Evolutionary conservation across 1,140 invertebrate genomes (phyloP).

Genomic region (Hyles euphorbiae): DNA sequence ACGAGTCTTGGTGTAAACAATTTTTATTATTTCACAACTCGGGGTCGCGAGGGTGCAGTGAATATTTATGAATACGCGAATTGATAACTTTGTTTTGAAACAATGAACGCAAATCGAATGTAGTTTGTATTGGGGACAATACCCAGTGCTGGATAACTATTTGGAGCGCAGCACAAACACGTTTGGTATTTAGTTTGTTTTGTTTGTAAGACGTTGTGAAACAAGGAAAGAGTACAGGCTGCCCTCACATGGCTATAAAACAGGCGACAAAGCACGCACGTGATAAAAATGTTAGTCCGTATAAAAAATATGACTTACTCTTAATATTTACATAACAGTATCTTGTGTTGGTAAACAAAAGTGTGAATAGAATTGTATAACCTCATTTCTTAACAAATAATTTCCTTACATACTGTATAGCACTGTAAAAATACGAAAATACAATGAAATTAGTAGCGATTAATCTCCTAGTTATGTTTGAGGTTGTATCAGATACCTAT

Average conservation of each 20-base stretch:
- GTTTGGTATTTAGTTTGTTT: slow-evolving; percentile 19
- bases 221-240: slow-evolving; percentile 3
- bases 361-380: too few species aligned
- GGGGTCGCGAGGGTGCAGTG: too few species aligned
- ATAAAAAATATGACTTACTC: slow-evolving; percentile 5
- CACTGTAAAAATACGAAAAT: too few species aligned
- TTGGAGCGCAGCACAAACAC: slow-evolving; percentile 14
- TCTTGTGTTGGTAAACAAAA: too few species aligned
- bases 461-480: too few species aligned
- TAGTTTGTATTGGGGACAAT: not conserved
- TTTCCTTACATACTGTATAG: too few species aligned
- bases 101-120: not conserved
- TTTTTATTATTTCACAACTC: not conserved
- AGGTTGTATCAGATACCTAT: too few species aligned
- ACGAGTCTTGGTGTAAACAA: not conserved
- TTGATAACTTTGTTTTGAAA: not conserved
- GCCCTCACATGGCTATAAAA: slow-evolving; percentile 1
- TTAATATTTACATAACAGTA: not conserved
- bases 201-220: slow-evolving; percentile 14
- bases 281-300: slow-evolving; percentile 2
- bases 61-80: too few species aligned
- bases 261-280: not conserved
- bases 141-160: slow-evolving; percentile 5
- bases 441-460: too few species aligned
- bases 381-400: too few species aligned